phyloP scores from a whole-genome alignment of 2,888 invertebrate species.

The Rotaria macrura region DNA sequence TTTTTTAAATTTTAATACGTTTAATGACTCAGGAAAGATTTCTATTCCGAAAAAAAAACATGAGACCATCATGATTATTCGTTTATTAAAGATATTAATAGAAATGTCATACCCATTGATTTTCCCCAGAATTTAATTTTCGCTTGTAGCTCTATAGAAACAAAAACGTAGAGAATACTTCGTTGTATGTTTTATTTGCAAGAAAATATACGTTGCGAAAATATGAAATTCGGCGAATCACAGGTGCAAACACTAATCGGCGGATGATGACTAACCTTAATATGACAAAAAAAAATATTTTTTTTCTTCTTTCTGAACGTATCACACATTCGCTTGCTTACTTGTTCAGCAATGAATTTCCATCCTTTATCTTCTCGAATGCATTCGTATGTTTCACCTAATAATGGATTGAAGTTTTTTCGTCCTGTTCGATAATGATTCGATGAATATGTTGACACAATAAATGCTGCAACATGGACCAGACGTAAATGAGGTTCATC shows the following conservation, averaged over 20 bases:
- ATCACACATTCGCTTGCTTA: too few species aligned
- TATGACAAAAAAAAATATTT: too few species aligned
- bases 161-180: conserved; percentile 26
- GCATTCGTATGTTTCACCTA: conserved; percentile 73
- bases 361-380: conserved; percentile 67
- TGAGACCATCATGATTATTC: background rate
- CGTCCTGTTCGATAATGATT: conserved; percentile 65
- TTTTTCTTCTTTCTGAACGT: too few species aligned
- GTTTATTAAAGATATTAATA: background rate
- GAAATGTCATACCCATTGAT: conserved; percentile 62
- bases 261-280: conserved; percentile 67
- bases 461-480: conserved; percentile 67
- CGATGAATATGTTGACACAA: conserved; percentile 67
- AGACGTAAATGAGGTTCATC: conserved; percentile 62
- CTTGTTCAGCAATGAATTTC: conserved; percentile 68
- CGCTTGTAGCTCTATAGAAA: conserved; percentile 60
- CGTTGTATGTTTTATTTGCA: background rate
- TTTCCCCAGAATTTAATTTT: conserved; percentile 82
- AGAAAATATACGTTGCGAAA: conserved; percentile 58
- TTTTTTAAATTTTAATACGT: conserved; percentile 43
- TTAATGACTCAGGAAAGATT: background rate
- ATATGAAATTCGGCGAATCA: conserved; percentile 64
- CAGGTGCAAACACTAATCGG: conserved; percentile 71
- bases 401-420: conserved; percentile 72
- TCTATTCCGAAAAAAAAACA: background rate